These are phyloP conservation scores for Diogma glabrata DNA, from an alignment of 2,888 invertebrate species.

Conservation along the genomic window DNA sequence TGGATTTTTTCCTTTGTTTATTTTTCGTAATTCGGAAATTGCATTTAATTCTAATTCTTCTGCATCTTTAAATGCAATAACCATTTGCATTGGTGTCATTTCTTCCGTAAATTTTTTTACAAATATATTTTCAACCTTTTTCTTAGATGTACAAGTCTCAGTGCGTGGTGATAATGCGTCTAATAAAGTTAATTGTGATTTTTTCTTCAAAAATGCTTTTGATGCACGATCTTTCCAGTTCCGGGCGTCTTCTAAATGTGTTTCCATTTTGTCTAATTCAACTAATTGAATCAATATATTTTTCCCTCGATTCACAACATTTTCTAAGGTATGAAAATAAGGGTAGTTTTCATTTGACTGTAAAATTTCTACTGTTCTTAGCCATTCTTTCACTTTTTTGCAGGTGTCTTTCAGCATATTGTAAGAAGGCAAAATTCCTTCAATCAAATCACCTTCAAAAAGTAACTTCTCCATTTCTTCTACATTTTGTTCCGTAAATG, in stretches of 20 bases:
- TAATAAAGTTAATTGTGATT: conserved; percentile 53
- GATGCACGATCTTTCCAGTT: conserved; percentile 79
- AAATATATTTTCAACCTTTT: not conserved
- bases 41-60: conserved; percentile 68
- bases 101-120: conserved; percentile 48
- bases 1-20: conserved; percentile 39
- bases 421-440: conserved; percentile 69
- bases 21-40: conserved; percentile 53
- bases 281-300: conserved; percentile 68
- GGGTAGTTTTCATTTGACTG: conserved; percentile 72
- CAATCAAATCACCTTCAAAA: conserved; percentile 63
- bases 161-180: conserved; percentile 51
- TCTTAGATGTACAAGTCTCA: conserved; percentile 27
- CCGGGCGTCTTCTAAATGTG: conserved; percentile 63
- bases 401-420: conserved; percentile 58
- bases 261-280: conserved; percentile 63
- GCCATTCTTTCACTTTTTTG: conserved; percentile 34
- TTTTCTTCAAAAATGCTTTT: conserved; percentile 75
- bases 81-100: conserved; percentile 63
- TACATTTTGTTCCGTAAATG: conserved; percentile 29
- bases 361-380: conserved; percentile 51
- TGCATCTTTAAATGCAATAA: conserved; percentile 67
- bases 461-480: conserved; percentile 29
- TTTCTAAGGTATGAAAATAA: conserved; percentile 76
- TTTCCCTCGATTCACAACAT: conserved; percentile 62